Evolutionary conservation across 1,140 invertebrate species (phyloP), one percentile per base, ranked within the genome.

Genomic region (Brevipalpus yothersi): DNA sequence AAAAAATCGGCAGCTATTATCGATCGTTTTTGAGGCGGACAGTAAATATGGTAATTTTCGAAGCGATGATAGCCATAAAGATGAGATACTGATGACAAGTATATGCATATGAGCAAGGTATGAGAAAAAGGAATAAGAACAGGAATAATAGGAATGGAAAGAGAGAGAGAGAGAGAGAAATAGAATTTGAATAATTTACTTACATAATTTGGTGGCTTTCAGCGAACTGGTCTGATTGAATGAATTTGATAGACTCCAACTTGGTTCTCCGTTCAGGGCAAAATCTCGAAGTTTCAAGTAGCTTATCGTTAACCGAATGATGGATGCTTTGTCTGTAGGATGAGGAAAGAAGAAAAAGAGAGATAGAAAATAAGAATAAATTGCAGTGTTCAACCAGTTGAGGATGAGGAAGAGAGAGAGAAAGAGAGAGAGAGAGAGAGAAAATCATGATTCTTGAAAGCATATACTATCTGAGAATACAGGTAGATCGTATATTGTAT

Each of bases 241-340:
- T 59, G 53, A 84, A 23, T 81, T 64, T 70, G 21, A 10, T 42
- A 63, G 67, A 74, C 62, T 79, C 91, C 91, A 95, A 67, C 88
- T 87, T 13, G 90, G 90, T 69, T 95, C 89, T 0, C 91, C 91
- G 71, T 92, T 86, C 13, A 82, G 79, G 19, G 87, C 90, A 74
- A 96, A 95, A 71, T 95, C 89, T 59, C 88, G 77, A 68, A 96
- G 76, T 75, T 93, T 92, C 68, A 96, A 81, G 77, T 92, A 96
- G 72, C 86, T 91, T 70, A 95, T 95, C 65, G 91, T 95, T 67
- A 97, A 81, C 69, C 93, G 80, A 75, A 96, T 95, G 71, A 97
- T 95, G 67, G 91, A 95, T 23, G 93, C 93, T 75, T 97, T 97
- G 76, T 97, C 93, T 60, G 43, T 15, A 42, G 5, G 39, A 31